Evolutionary conservation across 1,140 invertebrate species (phyloP), one percentile per base, ranked within the genome.

Genomic region (Drosophila ambigua): DNA sequence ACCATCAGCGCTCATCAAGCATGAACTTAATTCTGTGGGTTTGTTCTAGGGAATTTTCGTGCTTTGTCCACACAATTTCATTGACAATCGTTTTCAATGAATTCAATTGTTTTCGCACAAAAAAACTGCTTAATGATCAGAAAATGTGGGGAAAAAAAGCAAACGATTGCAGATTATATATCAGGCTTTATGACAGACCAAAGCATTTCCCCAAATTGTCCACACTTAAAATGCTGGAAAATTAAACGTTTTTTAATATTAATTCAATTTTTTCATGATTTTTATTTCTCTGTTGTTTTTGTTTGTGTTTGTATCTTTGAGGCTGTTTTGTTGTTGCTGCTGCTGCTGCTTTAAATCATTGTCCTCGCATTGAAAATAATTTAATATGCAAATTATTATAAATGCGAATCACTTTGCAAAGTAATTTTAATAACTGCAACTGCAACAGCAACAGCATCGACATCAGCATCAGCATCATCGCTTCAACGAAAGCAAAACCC

Each of bases 341-440:
- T 20, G 44, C 61, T 67, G 57, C 66, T 53, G 61, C 28, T 72
- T 60, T 48, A 88, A 88, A 88, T 87, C 82, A 87, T 87, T 82
- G 79, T 77, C 52, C 67, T 69, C 68, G 61, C 53, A 82, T 78
- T 88, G 74, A 75, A 82, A 72, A 88, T 78, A 82, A 87, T 87
- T 87, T 88, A 82, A 88, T 87, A 87, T 88, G 78, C 83, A 87
- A 88, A 87, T 87, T 88, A 82, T 88, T 65, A 82, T 87, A 88
- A 87, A 82, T 79, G 78, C 66, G 59, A 79, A 76, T 84, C 78
- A 78, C 62, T 80, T 74, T 78, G 77, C 66, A 71, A 67, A 82
- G 83, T 60, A 87, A 87, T 85, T 87, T 85, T 64, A 57, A 87
- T 87, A 85, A 75, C 82, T 85, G 78, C 68, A 76, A 75, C 78